Evolutionary conservation across 1,140 invertebrate genomes (phyloP).

Genomic region (Zaprionus ornatus): DNA sequence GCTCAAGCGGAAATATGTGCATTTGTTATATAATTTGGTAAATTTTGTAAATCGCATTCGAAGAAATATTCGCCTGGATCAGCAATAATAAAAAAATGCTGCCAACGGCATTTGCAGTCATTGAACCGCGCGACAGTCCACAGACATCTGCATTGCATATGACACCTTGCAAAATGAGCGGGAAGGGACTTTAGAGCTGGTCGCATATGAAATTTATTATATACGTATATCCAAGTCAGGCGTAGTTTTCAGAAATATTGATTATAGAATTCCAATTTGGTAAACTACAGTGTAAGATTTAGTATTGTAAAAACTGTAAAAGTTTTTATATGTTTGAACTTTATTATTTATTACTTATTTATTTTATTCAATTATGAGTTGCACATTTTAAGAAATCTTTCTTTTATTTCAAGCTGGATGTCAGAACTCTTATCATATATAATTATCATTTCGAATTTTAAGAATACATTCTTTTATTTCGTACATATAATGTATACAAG

Average conservation of each 20-base stretch:
- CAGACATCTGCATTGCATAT: background rate
- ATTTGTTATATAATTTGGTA: conserved; percentile 5
- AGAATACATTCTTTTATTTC: background rate
- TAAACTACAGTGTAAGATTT: no score
- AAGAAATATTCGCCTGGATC: background rate
- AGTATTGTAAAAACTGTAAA: no score
- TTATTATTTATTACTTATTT: background rate
- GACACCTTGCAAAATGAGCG: background rate
- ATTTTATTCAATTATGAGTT: background rate
- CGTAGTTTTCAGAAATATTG: background rate
- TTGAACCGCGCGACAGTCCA: conserved; percentile 7
- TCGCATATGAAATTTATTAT: background rate
- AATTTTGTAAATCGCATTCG: background rate
- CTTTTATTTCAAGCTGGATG: background rate
- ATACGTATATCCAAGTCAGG: background rate
- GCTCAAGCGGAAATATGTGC: background rate
- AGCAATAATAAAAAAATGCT: conserved; percentile 11
- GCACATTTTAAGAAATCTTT: background rate
- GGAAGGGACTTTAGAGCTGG: background rate
- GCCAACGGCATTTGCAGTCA: conserved; percentile 4
- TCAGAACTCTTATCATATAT: no score
- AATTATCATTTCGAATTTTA: no score
- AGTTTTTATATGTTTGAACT: no score
- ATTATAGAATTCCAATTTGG: background rate
- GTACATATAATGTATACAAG: no score